phyloP scores from a whole-genome alignment of 2,113 vertebrate genomes.

The Phrynocephalus versicolor region DNA sequence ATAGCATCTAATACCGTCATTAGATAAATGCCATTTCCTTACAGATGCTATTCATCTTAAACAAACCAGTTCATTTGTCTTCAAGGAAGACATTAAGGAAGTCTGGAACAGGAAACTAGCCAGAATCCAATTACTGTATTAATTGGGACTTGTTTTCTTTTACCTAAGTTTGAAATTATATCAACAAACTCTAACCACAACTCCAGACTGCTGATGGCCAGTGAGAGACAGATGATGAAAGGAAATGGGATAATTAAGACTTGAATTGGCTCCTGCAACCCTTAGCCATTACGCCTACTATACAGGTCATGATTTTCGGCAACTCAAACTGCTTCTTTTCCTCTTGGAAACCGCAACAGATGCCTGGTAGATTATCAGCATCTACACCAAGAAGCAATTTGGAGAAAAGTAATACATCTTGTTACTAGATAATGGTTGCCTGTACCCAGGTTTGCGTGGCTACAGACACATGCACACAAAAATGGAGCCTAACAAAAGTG shows the following conservation, averaged over 20 bases:
- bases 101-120: background rate
- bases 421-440: background rate
- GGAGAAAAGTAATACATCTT: conserved; percentile 9
- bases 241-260: background rate
- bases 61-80: background rate
- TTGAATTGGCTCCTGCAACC: background rate
- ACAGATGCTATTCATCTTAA: background rate
- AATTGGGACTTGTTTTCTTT: too few relatives aligned
- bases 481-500: background rate
- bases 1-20: background rate
- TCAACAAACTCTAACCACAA: too few relatives aligned
- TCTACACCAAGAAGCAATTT: background rate
- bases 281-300: accelerated
- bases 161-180: too few relatives aligned
- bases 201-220: background rate
- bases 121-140: background rate
- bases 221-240: background rate
- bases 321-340: background rate
- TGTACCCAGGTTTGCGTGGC: background rate
- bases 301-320: background rate
- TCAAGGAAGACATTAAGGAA: background rate
- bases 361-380: conserved; percentile 5
- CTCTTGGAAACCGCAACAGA: conserved; percentile 22
- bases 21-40: background rate
- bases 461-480: accelerated